Percentiles rank a stretch among this genome's conserved stretches.
These are phyloP conservation scores for Microhierax caerulescens DNA, from an alignment of 2,797 vertebrate species.

Conservation along the genomic window DNA sequence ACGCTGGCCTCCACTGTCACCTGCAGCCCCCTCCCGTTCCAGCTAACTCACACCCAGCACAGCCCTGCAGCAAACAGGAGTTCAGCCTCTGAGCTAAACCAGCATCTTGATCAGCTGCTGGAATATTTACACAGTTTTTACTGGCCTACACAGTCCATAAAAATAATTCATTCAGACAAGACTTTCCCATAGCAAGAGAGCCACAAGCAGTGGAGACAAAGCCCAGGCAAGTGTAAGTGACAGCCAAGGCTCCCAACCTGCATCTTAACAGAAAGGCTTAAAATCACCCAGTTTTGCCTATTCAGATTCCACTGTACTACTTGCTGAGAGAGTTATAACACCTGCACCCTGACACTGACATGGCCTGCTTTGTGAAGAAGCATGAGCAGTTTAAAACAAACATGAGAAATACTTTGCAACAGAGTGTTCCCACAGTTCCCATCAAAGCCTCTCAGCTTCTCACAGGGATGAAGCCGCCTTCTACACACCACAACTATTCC, in stretches of 20 bases:
- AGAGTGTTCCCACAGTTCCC: neutral
- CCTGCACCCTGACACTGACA: neutral
- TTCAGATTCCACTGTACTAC: neutral
- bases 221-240: fast-evolving
- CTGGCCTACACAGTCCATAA: neutral
- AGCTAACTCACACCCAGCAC: fast-evolving
- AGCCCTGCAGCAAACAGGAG: neutral
- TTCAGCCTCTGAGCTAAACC: neutral
- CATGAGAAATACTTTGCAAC: neutral
- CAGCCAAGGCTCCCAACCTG: neutral
- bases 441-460: neutral
- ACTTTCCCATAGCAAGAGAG: neutral
- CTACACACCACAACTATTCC: neutral
- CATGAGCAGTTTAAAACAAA: neutral
- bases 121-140: neutral
- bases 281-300: neutral
- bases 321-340: fast-evolving
- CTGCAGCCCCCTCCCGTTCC: neutral
- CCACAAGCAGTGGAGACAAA: fast-evolving
- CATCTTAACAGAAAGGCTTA: neutral
- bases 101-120: fast-evolving
- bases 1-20: neutral
- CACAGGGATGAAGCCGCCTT: neutral
- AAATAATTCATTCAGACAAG: neutral
- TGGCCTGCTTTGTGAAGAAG: neutral